Base-by-base conservation (phyloP, 2,888 invertebrate species). In the Drosophila neotestacea region DNA sequence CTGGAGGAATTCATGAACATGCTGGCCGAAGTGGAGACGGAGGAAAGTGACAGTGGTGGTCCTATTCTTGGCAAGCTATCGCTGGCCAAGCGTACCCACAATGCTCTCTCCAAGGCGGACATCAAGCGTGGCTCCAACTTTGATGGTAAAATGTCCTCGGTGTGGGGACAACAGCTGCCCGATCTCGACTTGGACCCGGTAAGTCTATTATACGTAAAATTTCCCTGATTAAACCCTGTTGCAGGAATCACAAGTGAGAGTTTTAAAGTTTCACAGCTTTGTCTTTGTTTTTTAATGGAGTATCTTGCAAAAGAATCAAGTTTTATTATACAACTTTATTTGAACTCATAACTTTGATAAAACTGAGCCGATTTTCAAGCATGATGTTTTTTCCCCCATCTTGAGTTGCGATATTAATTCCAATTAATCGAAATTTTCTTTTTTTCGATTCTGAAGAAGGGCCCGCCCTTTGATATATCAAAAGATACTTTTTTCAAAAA, bases 1-100 rank as follows among this genome's bases (percentile, higher is more conserved):
- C 81, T 93, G 73, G 90, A 90, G 66, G 91, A 91, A 47, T 93
- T 93, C 68, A 82, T 92, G 65, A 91, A 90, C 79, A 90, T 92
- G 90, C 81, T 93, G 7, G 91, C 92, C 70, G 92, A 91, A 4
- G 88, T 93, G 2, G 92, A 93, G 51, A 92, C 92, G 0, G 93
- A 93, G 69, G 92, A 92, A 63, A 92, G 92, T 68, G 92, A 92
- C 81, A 89, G 88, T 79, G 95, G 95, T 63, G 94, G 94, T 0
- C 95, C 95, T n/a, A 92, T 95, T 39, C 91, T 96, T 70, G 96
- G 96, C 0, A 94, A 95, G 60, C 93, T 95, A 0, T 95, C 95
- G 0, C 93, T 96, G 51, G 94, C 95, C 3, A 93, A 95, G 9
- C 92, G 95, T n/a, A 95, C 95, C 0, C 94, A 95, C 59, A 95